phyloP scores from a whole-genome alignment of 2,888 invertebrate genomes.

The Lasioglossum vierecki region DNA sequence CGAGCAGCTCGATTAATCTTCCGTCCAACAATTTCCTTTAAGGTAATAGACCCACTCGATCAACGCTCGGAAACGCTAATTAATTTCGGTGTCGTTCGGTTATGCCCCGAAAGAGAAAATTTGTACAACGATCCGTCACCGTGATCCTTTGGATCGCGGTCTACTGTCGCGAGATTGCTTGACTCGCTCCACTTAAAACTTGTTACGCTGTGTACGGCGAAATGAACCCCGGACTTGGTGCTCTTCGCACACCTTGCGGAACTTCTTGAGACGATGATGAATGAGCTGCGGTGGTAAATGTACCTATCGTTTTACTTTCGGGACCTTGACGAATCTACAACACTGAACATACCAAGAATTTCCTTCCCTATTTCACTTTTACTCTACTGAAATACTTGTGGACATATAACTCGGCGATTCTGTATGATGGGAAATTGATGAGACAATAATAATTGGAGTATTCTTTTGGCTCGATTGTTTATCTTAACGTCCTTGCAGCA shows the following conservation, averaged over 20 bases:
- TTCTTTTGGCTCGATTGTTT: not conserved
- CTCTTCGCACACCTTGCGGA: not conserved
- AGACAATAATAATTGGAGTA: not conserved
- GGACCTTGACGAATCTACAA: not conserved
- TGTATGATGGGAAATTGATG: not conserved
- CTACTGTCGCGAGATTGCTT: not conserved
- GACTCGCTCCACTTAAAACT: not conserved
- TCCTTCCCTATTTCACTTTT: not conserved
- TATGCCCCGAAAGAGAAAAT: not conserved
- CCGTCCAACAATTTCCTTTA: constrained; percentile 9
- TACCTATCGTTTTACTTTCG: not conserved
- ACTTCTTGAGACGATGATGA: not conserved
- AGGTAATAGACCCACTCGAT: not conserved
- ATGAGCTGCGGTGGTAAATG: not conserved
- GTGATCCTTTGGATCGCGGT: not conserved
- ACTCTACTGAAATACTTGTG: not conserved
- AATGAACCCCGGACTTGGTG: not conserved
- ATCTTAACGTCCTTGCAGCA: not conserved
- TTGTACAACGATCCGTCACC: not conserved
- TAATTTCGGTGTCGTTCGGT: constrained; percentile 5
- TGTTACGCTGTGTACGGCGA: not conserved
- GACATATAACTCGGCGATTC: not conserved
- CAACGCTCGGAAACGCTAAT: constrained; percentile 1
- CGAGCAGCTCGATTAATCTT: constrained; percentile 28
- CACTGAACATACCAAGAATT: not conserved